A percentile compares a stretch with the other conserved stretches of the same genome.
Evolutionary conservation across 2,797 vertebrate species (phyloP).

Genomic region (Loriculus beryllinus): DNA sequence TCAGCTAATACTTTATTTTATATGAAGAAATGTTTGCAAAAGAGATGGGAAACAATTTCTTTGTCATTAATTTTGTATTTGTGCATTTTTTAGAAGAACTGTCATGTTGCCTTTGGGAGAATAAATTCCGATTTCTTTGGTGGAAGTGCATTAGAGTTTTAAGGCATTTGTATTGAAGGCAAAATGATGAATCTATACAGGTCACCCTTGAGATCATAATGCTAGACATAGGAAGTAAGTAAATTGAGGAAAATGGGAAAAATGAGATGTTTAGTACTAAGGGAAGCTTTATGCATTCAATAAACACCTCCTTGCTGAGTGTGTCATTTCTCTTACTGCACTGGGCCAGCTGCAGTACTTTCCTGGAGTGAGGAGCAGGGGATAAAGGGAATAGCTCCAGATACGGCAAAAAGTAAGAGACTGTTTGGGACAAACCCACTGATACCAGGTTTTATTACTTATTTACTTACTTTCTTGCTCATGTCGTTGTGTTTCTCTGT

Average conservation of each 20-base stretch:
- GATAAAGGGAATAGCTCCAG: background rate
- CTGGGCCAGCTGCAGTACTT: background rate
- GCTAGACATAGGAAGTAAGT: background rate
- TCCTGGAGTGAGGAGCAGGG: background rate
- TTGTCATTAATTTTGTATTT: background rate
- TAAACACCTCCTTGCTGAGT: background rate
- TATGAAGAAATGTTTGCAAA: background rate
- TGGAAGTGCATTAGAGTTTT: background rate
- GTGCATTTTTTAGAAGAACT: background rate
- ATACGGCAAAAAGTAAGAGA: background rate
- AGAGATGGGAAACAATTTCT: background rate
- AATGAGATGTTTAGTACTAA: background rate
- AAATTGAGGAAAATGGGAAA: background rate
- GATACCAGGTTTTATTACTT: accelerated
- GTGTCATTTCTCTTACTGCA: background rate
- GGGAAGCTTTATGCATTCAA: background rate
- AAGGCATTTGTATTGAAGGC: background rate
- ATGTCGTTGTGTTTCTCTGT: background rate
- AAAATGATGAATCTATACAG: background rate
- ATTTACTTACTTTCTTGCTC: background rate
- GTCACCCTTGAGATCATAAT: background rate
- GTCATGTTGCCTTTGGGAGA: background rate
- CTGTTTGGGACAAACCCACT: background rate
- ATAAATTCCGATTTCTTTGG: background rate
- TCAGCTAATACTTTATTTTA: background rate